A percentile compares a stretch with the other conserved stretches of the same genome.
These are phyloP conservation scores for Nothobranchius furzeri DNA, from an alignment of 2,113 vertebrate genomes.

Conservation along the genomic window DNA sequence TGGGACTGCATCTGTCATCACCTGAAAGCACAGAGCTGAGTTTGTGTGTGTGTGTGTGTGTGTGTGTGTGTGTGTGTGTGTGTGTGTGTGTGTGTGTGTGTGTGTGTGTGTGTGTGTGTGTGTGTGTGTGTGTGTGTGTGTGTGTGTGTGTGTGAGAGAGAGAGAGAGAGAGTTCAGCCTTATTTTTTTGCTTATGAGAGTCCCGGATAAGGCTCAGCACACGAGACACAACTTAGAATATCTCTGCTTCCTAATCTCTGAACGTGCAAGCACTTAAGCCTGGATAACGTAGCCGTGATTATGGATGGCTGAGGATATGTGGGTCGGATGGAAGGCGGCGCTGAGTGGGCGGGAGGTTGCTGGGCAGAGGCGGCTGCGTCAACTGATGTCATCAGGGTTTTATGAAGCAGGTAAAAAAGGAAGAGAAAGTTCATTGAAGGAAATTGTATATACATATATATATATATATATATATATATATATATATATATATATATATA, in stretches of 20 bases:
- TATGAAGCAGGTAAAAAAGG: not conserved
- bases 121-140: constrained; percentile 2
- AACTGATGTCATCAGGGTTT: constrained; percentile 14
- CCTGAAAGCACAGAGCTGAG: constrained; percentile 39
- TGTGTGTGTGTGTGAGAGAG: constrained; percentile 2
- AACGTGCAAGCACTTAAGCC: constrained; percentile 74
- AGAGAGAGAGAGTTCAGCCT: constrained; percentile 4
- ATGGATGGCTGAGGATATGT: constrained; percentile 77
- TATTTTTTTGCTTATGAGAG: constrained; percentile 14
- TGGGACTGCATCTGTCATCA: constrained; percentile 59
- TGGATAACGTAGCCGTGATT: constrained; percentile 76
- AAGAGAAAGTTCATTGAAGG: not conserved
- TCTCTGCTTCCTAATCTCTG: constrained; percentile 73
- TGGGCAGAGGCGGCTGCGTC: constrained; percentile 48
- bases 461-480: too few species aligned
- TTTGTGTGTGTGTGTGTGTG: not conserved
- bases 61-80: constrained; percentile 4
- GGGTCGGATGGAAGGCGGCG: constrained; percentile 63
- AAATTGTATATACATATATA: too few species aligned
- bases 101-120: constrained; percentile 1
- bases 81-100: constrained; percentile 4
- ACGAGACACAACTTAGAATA: constrained; percentile 64
- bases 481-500: too few species aligned
- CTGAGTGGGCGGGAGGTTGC: constrained; percentile 43
- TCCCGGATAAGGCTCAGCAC: constrained; percentile 23